Base-by-base conservation (phyloP, 92 coral and sea anemone species). In the Siderastrea siderea region DNA sequence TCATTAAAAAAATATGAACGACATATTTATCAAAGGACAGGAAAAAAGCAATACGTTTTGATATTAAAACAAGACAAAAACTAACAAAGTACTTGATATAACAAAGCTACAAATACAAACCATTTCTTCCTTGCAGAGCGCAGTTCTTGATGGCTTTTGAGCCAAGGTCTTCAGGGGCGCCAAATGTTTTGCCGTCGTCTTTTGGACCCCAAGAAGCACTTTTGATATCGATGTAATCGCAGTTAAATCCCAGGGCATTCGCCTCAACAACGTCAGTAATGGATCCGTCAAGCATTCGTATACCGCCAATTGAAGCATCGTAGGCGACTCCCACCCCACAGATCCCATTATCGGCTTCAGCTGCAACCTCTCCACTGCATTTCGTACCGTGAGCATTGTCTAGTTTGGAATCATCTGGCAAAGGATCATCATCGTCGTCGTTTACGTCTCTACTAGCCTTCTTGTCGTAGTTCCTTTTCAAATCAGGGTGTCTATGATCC, bases 101-200 rank as follows among this genome's bases (percentile, higher is more conserved):
- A 16, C 26, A 14, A 26, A 54, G 46, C 16, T 60, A 11, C 49
- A 48, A 82, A 66, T 14, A 73, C 51, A 47, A 62, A 97, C 99
- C 99, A 90, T 87, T 90, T 62, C 99, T 89, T 16, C 99, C 99
- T 43, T 86, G 9, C 52, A 65, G 83, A 6, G 96, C 95, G 63
- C 99, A 96, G 12, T 81, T 78, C 47, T 77, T 76, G 59, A 97
- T 84, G 16, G 96, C 99, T 55, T 86, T 81, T 71, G 66, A 80
- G 0, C 90, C 98, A 4, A 95, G 78, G 71, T 79, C 83, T 8
- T 96, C 98, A 5, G 99, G 99, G 45, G 91, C 86, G n/a, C 99
- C 99, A 68, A 94, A 97, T 61, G 99, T 97, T 84, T 97, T 97
- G 2, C 99, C 99, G 53, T 97, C 99, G 50, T 97, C 99, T 92